Evolutionary conservation across 2,797 vertebrate species (phyloP).

Genomic region (Acanthiza pusilla): DNA sequence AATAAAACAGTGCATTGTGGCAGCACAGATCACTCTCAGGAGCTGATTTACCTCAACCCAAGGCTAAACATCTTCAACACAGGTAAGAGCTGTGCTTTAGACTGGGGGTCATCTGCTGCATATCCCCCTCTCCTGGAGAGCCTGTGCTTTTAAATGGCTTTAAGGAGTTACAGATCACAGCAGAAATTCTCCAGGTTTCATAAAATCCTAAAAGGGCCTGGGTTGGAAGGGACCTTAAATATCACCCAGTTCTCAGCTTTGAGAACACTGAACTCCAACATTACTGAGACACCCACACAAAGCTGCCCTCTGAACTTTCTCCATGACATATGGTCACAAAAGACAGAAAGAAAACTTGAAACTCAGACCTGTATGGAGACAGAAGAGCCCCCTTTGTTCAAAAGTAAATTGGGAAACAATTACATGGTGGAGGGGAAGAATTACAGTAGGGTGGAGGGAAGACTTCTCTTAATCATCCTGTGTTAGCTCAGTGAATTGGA

Average conservation of each 20-base stretch:
- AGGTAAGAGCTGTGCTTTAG: neutral
- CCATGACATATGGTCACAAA: rapidly evolving
- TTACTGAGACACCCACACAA: neutral
- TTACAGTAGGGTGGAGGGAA: neutral
- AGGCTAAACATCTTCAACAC: neutral
- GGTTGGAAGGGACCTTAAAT: neutral
- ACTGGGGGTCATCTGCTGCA: neutral
- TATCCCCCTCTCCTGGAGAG: neutral
- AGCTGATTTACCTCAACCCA: neutral
- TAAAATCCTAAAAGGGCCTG: neutral
- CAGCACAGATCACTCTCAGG: neutral
- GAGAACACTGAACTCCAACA: neutral
- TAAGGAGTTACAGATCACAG: neutral
- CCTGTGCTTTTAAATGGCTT: neutral
- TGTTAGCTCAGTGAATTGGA: conserved; percentile 1
- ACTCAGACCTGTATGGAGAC: neutral
- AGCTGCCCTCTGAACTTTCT: neutral
- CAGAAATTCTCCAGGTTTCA: neutral
- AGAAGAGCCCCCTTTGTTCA: neutral
- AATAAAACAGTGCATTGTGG: neutral
- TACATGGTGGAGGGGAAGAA: neutral
- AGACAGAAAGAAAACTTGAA: neutral
- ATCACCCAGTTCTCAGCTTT: neutral
- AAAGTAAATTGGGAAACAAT: neutral
- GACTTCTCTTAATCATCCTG: neutral